Base-by-base conservation (phyloP, 2,888 invertebrate genomes). In the Agrochola litura region DNA sequence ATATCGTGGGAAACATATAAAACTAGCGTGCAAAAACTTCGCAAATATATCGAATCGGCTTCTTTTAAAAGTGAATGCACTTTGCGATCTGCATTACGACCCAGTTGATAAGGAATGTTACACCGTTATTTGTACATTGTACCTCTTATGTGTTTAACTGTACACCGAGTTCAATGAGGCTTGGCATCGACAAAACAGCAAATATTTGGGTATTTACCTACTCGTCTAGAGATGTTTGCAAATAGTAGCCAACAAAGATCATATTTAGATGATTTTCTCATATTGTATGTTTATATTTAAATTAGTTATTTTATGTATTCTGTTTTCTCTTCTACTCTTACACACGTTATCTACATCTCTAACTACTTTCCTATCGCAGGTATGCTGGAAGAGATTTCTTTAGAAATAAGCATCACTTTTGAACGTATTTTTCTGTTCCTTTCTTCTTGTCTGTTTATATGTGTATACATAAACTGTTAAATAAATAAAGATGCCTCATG, bases 51-150 rank as follows among this genome's bases (percentile, higher is more conserved):
- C 63, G 16, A 73, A 69, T 83, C 61, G 61, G 60, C 37, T 49
- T 56, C 60, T 69, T 56, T 72, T 68, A 81, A 71, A 81, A 77
- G 73, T 80, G 72, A 82, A 77, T 87, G 82, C 79, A 86, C 63
- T 80, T 78, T 70, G 65, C 67, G 75, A 79, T 79, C 79, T 81
- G 80, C 77, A 88, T 83, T 80, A 67, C 60, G 80, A 73, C 79
- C 72, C 73, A 77, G 65, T 72, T 86, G 81, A 88, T 86, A 86
- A 79, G 79, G 88, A 84, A 89, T 88, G 77, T 66, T 60, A 66
- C 78, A 66, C 88, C 88, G 88, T 88, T 88, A 88, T 79, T 79
- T 77, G 77, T 69, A 74, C 73, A 79, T 67, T 79, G 76, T 75
- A 54, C 66, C 65, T 82, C 70, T 76, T 75, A 58, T 72, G 71